phyloP scores from a whole-genome alignment of 2,888 invertebrate genomes.

The Andrena bucephala region DNA sequence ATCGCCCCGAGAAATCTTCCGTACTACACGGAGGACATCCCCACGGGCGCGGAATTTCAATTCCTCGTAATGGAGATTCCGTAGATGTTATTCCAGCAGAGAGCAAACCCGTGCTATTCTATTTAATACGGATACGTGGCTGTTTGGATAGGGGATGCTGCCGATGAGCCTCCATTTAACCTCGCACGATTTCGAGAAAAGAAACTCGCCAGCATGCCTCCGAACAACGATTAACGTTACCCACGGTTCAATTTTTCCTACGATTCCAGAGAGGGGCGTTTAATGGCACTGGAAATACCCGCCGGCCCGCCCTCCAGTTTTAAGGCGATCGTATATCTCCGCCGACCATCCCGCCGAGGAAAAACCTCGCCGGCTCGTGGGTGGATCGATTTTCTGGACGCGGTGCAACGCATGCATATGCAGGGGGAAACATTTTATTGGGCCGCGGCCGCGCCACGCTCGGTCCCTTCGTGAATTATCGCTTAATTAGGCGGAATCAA shows the following conservation, averaged over 20 bases:
- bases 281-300: neutral
- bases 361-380: neutral
- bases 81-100: neutral
- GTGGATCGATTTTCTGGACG: slow-evolving; percentile 34
- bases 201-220: neutral
- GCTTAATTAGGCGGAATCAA: neutral
- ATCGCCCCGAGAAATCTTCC: neutral
- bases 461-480: neutral
- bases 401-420: slow-evolving; percentile 56
- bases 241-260: neutral
- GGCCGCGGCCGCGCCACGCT: neutral
- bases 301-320: neutral
- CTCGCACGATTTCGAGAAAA: too few species aligned
- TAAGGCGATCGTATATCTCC: slow-evolving; percentile 23
- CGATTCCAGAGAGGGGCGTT: neutral
- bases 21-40: neutral
- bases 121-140: neutral
- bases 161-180: too few species aligned
- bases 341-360: neutral
- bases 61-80: neutral
- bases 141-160: neutral
- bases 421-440: slow-evolving; percentile 43
- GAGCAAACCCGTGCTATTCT: neutral
- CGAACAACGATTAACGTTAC: neutral
- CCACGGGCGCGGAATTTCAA: slow-evolving; percentile 14